Evolutionary conservation across 2,113 vertebrate species (phyloP).

Genomic region (Neogobius melanostomus): DNA sequence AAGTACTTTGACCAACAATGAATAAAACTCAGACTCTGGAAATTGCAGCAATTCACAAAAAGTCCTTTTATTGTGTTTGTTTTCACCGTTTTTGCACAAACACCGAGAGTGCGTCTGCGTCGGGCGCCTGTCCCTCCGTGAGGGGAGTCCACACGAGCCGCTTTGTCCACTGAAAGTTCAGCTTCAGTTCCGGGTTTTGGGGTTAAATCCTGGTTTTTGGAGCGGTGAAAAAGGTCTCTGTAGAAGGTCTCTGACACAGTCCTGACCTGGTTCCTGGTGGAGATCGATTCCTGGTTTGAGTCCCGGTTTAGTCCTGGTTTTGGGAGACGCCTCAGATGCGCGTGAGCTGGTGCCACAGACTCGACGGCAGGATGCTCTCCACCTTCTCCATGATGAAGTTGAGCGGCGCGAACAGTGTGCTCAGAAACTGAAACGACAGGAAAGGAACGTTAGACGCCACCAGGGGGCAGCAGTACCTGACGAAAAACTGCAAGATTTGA

Average conservation of each 20-base stretch:
- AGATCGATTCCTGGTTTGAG: constrained; percentile 36
- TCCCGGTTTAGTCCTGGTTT: constrained; percentile 37
- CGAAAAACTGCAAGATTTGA: no score
- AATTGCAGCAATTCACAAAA: constrained; percentile 90
- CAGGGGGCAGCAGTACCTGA: background rate
- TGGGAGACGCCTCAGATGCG: constrained; percentile 79
- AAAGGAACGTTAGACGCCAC: background rate
- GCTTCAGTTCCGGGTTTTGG: background rate
- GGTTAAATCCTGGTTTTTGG: background rate
- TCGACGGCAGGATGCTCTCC: constrained; percentile 96
- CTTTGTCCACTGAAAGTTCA: background rate
- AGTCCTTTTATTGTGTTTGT: constrained; percentile 84
- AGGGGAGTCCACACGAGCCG: no score
- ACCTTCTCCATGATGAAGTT: constrained; percentile 99
- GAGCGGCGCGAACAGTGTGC: constrained; percentile 95
- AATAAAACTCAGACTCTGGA: constrained; percentile 38
- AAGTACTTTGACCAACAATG: background rate
- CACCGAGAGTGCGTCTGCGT: constrained; percentile 57
- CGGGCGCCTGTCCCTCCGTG: no score
- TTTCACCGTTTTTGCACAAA: constrained; percentile 87
- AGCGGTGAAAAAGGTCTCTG: no score
- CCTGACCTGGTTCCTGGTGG: constrained; percentile 54
- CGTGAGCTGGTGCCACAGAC: constrained; percentile 97
- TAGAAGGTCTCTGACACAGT: constrained; percentile 57
- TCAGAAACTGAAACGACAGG: constrained; percentile 85